Conservation (phyloP, 2,113 vertebrate species). For the Lethenteron camtschaticum region DNA sequence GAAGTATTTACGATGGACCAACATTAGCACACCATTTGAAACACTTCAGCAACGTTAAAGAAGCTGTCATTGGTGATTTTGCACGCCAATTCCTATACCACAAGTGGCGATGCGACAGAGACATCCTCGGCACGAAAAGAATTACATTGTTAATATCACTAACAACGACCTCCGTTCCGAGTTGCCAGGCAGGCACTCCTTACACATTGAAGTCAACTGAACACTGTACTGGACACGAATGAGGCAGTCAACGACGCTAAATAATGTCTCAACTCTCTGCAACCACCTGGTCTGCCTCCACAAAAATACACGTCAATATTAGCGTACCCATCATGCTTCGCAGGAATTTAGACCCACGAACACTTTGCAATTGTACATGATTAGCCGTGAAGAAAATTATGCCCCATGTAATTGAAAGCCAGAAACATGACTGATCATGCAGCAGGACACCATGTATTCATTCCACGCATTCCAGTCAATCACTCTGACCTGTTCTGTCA, state of each 20-base stretch:
- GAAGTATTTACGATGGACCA: not conserved
- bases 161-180: too few species aligned
- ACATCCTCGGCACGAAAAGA: not conserved
- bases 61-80: too few species aligned
- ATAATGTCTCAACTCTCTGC: not conserved
- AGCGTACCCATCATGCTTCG: too few species aligned
- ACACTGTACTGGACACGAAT: not conserved
- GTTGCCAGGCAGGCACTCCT: too few species aligned
- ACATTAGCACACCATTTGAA: not conserved
- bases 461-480: too few species aligned
- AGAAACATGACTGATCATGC: too few species aligned
- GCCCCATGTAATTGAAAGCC: not conserved
- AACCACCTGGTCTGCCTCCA: not conserved
- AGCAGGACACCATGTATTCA: too few species aligned
- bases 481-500: too few species aligned
- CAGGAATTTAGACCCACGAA: too few species aligned
- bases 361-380: not conserved
- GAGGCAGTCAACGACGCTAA: not conserved
- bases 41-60: not conserved
- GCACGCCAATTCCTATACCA: not conserved
- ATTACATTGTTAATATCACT: not conserved
- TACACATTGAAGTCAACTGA: not conserved
- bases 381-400: not conserved
- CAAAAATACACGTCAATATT: not conserved
- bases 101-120: not conserved